Conservation (phyloP, 2,113 vertebrate genomes). For the Tichodroma muraria region DNA sequence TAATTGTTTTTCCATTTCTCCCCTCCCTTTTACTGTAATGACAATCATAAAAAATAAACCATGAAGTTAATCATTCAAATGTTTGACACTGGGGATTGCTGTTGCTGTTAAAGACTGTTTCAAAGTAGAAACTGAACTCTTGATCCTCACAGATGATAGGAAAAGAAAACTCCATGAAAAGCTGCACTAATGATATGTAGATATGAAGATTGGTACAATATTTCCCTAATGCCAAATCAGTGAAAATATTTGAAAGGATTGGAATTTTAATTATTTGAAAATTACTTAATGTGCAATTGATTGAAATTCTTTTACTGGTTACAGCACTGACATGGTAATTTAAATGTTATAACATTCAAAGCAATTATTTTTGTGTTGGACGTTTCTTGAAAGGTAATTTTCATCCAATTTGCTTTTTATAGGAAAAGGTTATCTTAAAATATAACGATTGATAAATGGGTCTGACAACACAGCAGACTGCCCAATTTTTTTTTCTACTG, state of each 20-base stretch:
- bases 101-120: neutral
- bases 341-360: neutral
- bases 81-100: neutral
- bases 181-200: neutral
- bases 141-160: neutral
- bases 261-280: neutral
- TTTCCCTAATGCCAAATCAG: neutral
- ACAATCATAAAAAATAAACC: fast-evolving
- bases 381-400: neutral
- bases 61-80: neutral
- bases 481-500: neutral
- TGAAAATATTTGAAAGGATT: neutral
- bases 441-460: neutral
- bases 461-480: neutral
- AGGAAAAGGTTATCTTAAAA: neutral
- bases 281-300: neutral
- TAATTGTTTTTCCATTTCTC: neutral
- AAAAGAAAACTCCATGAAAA: neutral
- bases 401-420: neutral
- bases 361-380: neutral
- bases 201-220: neutral
- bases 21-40: fast-evolving
- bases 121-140: neutral
- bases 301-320: neutral
- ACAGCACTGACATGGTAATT: neutral